Evolutionary conservation across 1,140 invertebrate genomes (phyloP), one percentile per base, ranked within the genome.

Genomic region (Meloidogyne chitwoodi): DNA sequence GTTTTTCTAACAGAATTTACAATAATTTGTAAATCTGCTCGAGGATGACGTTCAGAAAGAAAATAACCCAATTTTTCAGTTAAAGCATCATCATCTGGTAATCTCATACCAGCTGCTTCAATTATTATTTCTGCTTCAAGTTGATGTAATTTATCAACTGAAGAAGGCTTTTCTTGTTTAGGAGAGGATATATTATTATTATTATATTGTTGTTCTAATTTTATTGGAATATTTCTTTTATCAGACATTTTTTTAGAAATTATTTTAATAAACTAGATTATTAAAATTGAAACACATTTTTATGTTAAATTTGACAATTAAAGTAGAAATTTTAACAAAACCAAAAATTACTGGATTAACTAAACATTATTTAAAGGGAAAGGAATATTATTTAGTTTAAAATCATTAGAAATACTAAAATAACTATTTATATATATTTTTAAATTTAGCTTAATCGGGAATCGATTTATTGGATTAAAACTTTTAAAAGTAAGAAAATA

Each of bases 1-100:
- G 82, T 86, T 34, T 84, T 80, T 38, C 84, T 68, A 8, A 74
- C 77, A 44, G 77, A 85, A 76, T 79, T 86, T 24, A 87, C 86
- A 26, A 81, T 75, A 63, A 86, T 86, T 72, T 86, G 85, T 6
- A 86, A 65, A 73, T 86, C 85, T 41, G 80, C 65, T 27, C 77
- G 68, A 3, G 84, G 80, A 48, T 77, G 81, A 6, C 77, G 80
- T 10, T 73, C 72, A 24, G 83, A 66, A 26, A 87, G 68, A 24
- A 83, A 80, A 71, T 76, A 74, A 2, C 77, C 83, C 22, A 86
- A 79, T 19, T 79, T 77, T 56, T 84, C 79, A 29, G 76, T 81
- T 31, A 86, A 71, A 61, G 68, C 76, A 10, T 77, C 76, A 67
- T 86, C 84, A 27, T 77, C 48, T 2, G 84, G 84, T 56, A 84